Evolutionary conservation across 2,113 vertebrate species (phyloP).

Genomic region (Leiothrix lutea): DNA sequence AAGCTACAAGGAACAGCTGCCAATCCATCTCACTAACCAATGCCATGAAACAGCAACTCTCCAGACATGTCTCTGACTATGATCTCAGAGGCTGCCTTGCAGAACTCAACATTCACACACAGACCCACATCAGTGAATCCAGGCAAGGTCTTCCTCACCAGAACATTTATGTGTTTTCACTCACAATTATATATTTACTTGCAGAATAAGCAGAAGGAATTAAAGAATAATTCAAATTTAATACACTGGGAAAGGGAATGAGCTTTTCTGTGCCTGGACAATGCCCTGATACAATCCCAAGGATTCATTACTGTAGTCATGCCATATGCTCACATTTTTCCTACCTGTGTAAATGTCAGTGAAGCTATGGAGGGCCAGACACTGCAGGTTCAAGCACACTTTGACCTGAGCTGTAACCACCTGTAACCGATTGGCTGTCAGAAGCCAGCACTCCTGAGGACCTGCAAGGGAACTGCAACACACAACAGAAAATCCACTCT

Average conservation of each 20-base stretch:
- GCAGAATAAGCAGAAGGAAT: neutral
- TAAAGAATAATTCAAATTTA: neutral
- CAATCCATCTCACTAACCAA: neutral
- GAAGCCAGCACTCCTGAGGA: constrained; percentile 92
- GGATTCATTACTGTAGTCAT: neutral
- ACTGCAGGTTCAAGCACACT: constrained; percentile 88
- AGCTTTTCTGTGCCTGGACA: neutral
- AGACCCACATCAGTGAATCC: neutral
- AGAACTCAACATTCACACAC: neutral
- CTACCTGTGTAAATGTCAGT: constrained; percentile 92
- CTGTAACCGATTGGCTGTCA: constrained; percentile 88
- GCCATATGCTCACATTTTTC: neutral
- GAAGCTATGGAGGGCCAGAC: constrained; percentile 93
- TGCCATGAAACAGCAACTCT: neutral
- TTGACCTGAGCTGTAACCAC: constrained; percentile 90
- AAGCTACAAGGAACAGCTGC: neutral
- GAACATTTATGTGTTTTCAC: neutral
- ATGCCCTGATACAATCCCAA: neutral
- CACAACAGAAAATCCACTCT: neutral
- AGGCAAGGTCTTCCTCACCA: neutral
- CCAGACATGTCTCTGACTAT: neutral
- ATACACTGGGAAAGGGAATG: neutral
- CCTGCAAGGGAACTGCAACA: constrained; percentile 84
- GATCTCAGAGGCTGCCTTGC: neutral
- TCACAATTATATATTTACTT: neutral